phyloP scores from a whole-genome alignment of 2,113 vertebrate species.

The Notarius quadriscutis region DNA sequence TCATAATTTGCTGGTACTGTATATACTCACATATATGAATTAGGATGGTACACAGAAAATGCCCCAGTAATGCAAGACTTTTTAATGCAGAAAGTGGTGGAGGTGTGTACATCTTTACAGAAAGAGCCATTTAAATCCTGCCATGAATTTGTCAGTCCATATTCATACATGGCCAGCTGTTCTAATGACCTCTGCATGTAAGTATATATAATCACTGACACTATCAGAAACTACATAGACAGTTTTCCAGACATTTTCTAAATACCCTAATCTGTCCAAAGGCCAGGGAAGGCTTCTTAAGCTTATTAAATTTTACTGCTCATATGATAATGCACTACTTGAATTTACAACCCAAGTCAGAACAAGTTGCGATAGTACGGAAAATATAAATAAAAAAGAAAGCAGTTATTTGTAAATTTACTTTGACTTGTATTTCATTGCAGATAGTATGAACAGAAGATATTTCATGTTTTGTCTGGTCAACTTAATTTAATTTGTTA shows the following conservation, averaged over 20 bases:
- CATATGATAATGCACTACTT: neutral
- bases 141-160: conserved; percentile 89
- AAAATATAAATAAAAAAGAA: too few species aligned
- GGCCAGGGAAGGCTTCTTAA: too few species aligned
- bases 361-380: too few species aligned
- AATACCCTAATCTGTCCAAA: neutral
- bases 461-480: too few species aligned
- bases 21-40: neutral
- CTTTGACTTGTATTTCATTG: too few species aligned
- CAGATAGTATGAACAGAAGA: too few species aligned
- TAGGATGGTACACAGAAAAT: neutral
- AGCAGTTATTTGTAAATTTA: too few species aligned
- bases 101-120: conserved; percentile 78
- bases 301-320: neutral
- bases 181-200: conserved; percentile 93
- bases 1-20: conserved; percentile 76
- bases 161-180: conserved; percentile 91
- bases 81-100: conserved; percentile 74
- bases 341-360: neutral
- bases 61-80: neutral
- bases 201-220: conserved; percentile 63
- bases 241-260: neutral
- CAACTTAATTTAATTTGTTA: too few species aligned
- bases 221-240: neutral
- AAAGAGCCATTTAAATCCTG: conserved; percentile 83